Base-by-base conservation (phyloP, 2,797 vertebrate genomes). In the Hypotaenidia okinawae region DNA sequence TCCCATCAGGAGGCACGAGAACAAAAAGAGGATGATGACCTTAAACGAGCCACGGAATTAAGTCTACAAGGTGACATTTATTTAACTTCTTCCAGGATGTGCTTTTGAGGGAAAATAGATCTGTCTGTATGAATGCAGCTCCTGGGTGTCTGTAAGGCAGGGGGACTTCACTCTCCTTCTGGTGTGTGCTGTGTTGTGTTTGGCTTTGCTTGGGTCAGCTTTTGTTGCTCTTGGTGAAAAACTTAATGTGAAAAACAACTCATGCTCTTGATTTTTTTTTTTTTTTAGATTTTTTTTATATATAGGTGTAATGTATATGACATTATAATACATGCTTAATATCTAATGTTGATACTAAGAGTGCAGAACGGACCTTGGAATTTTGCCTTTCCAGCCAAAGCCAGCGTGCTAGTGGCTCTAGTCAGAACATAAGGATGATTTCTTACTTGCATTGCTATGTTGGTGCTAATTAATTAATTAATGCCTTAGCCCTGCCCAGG, bases 21-120 rank as follows among this genome's bases (percentile, higher is more conserved):
- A 97, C 98, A 99, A 98, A 99, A 99, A 96, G 99, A 99, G 94
- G 99, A 99, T 55, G 99, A 99, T 91, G 99, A 99, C 90, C 98
- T 99, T 94, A 99, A 99, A 98, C 99, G 99, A 97, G 99, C 99
- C 72, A 99, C 99, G 2, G 99, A 99, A 97, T 98, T 99, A 97
- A 99, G 99, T 95, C 97, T 99, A 93, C 99, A 99, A 99, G 99
- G 99, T 99, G 95, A 96, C 96, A 82, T 49, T 91, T 92, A 45
- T 1, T n/a, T 85, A 85, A 95, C 68, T 92, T 94, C 73, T 84
- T 89, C 78, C 78, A 92, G 17, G 49, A 32, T 68, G 37, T 94
- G 58, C 66, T 92, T 92, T 93, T 92, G 59, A 93, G 86, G 62
- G 81, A 66, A 87, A 93, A 85, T 45, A 64, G 24, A 35, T 68